Base-by-base conservation (phyloP, 1,140 invertebrate genomes). In the Tetramorium simillimum region DNA sequence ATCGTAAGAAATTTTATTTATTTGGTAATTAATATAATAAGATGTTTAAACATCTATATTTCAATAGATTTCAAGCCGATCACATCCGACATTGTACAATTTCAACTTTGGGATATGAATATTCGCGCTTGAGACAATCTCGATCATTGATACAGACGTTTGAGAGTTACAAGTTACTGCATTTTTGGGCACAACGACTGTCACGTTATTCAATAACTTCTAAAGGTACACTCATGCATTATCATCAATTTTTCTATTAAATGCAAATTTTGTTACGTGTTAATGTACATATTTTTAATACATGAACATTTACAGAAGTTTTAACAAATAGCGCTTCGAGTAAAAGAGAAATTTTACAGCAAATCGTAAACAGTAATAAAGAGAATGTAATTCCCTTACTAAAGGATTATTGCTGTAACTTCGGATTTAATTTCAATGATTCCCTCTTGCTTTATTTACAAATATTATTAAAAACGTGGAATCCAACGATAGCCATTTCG, bases 381-480 rank as follows among this genome's bases (percentile, higher is more conserved):
- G 43, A 90, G 16, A 80, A 93, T 18, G 91, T 92, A 33, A 78
- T 95, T 24, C 33, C 91, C 18, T 62, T 94, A 6, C 77, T 95
- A 37, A 73, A 91, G 70, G 92, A 95, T 12, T 95, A 93, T 67
- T 95, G 94, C 58, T 21, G 24, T 5, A 90, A 92, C 80, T 94
- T 95, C 70, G 87, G 90, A 5, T 93, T 95, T 72, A 87, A 95
- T 75, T 33, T 88, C 2, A 90, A 95, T 73, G 92, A 94, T 63
- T 95, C 94, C 43, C 91, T 94, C 2, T 84, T 93, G n/a, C 82
- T 92, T 33, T 95, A 95, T 85, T 82, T 96, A 21, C 75, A 94
- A 90, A 89, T 89, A 6, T 67, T 93, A 40, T 53, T 95, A 43
- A 92, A 91, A 78, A 89, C 88, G 10, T 96, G 95, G 95, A 87